These are phyloP conservation scores for Tyrophagus putrescentiae DNA, from an alignment of 1,140 invertebrate genomes.

Conservation along the genomic window DNA sequence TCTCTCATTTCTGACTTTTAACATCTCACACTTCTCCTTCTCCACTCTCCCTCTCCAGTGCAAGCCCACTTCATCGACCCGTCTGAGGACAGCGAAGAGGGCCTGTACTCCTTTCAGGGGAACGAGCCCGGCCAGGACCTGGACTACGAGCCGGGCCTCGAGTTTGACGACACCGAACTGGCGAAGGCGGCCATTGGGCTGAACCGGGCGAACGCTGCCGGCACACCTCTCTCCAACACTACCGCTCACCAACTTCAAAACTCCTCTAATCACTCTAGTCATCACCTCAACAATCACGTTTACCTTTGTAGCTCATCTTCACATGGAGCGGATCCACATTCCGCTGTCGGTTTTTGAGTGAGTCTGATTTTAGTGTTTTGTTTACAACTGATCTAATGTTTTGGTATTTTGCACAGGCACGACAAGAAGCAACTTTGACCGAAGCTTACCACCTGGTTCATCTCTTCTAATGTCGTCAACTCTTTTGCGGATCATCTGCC, in stretches of 20 bases:
- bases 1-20: too few relatives aligned
- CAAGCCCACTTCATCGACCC: neutral
- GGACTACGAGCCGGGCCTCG: conserved; percentile 60
- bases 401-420: conserved; percentile 42
- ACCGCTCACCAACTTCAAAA: too few relatives aligned
- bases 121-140: conserved; percentile 13
- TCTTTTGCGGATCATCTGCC: conserved; percentile 32
- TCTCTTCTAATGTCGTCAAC: conserved; percentile 1
- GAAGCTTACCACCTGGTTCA: conserved; percentile 27
- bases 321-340: conserved; percentile 78
- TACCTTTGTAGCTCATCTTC: conserved; percentile 66
- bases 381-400: neutral
- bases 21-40: neutral
- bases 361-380: conserved; percentile 33
- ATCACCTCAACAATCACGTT: too few relatives aligned
- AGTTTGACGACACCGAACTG: conserved; percentile 86
- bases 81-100: neutral
- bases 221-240: too few relatives aligned
- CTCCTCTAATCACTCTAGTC: too few relatives aligned
- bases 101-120: neutral
- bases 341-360: conserved; percentile 75
- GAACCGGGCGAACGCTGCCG: too few relatives aligned
- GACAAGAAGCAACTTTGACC: conserved; percentile 51
- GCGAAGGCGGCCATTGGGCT: too few relatives aligned
- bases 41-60: too few relatives aligned